phyloP scores from a whole-genome alignment of 92 coral and sea anemone species.

The Chrysogorgia sp. region DNA sequence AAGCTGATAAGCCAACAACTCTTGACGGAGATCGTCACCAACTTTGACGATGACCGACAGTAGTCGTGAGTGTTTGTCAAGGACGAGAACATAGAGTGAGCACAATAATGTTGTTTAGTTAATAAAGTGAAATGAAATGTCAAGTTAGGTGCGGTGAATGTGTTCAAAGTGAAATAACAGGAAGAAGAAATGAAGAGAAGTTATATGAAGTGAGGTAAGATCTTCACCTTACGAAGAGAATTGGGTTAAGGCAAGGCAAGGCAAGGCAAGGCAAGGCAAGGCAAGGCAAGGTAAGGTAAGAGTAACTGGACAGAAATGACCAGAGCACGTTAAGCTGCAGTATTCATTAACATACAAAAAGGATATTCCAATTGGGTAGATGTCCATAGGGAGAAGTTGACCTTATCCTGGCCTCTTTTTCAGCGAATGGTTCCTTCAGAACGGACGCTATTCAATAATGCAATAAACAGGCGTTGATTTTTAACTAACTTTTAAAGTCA shows the following conservation, averaged over 20 bases:
- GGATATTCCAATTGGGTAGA: slow-evolving; percentile 99
- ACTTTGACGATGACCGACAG: slow-evolving; percentile 93
- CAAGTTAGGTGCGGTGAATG: no score
- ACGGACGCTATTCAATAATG: slow-evolving; percentile 73
- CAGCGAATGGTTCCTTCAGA: slow-evolving; percentile 94
- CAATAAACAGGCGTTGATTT: not conserved
- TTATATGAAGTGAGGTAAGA: not conserved
- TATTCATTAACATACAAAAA: no score
- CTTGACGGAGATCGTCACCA: slow-evolving; percentile 96
- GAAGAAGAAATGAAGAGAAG: not conserved
- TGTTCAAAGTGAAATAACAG: not conserved
- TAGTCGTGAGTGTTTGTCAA: slow-evolving; percentile 76
- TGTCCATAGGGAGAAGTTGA: slow-evolving; percentile 97
- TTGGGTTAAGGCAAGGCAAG: not conserved
- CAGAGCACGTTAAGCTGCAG: not conserved
- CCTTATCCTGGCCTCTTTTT: slow-evolving; percentile 83
- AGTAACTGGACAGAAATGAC: not conserved
- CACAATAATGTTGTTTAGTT: no score
- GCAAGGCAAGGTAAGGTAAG: not conserved
- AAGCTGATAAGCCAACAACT: slow-evolving; percentile 89
- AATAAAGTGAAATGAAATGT: no score
- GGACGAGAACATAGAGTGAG: slow-evolving; percentile 22
- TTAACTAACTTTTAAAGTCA: no score
- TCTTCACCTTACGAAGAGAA: no score
- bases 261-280: not conserved